These are phyloP conservation scores for Caradrina clavipalpis DNA, from an alignment of 2,888 invertebrate genomes.

Conservation along the genomic window DNA sequence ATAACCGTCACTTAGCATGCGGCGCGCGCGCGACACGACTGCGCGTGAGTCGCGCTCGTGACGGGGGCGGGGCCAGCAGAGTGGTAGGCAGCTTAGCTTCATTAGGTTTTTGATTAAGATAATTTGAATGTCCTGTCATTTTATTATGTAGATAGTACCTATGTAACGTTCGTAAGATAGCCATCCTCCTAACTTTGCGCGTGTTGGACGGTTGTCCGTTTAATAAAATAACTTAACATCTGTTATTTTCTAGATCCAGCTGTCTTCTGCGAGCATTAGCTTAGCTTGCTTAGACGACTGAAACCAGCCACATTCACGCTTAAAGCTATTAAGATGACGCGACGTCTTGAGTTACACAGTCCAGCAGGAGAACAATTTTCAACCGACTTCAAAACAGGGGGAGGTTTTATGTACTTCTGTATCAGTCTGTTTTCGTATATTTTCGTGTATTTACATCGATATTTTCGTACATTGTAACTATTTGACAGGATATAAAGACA, in stretches of 20 bases:
- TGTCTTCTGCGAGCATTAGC: neutral
- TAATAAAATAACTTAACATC: neutral
- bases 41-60: constrained; percentile 52
- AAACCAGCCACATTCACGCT: neutral
- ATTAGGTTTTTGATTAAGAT: constrained; percentile 44
- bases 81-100: constrained; percentile 9
- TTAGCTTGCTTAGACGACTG: neutral
- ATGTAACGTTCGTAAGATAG: neutral
- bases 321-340: no score
- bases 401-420: no score
- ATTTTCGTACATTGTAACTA: no score
- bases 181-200: neutral
- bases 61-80: constrained; percentile 53
- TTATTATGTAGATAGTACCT: constrained; percentile 4
- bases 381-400: no score
- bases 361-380: no score
- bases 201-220: neutral
- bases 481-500: no score
- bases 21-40: constrained; percentile 24
- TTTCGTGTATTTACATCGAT: no score
- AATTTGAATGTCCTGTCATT: constrained; percentile 18
- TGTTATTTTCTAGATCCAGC: neutral
- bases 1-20: constrained; percentile 54
- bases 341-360: no score
- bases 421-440: no score